These are phyloP conservation scores for Cassiopea xamachana DNA, from an alignment of 30 jellyfish, hydroid and myxozoan genomes.

Conservation along the genomic window DNA sequence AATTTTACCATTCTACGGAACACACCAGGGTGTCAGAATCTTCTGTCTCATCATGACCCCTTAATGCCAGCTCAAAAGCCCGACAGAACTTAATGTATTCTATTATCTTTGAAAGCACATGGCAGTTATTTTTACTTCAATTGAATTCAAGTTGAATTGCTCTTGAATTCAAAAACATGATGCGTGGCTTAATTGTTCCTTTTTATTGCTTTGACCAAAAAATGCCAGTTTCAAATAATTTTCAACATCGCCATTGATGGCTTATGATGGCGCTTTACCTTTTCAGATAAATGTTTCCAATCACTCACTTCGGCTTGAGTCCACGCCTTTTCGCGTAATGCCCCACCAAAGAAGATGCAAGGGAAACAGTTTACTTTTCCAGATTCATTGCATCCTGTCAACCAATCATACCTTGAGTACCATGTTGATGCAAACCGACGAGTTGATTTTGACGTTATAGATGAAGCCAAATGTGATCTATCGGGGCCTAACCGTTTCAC, in stretches of 20 bases:
- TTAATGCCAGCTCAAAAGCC: constrained; percentile 57
- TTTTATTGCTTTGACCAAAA: constrained; percentile 37
- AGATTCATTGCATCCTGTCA: constrained; percentile 54
- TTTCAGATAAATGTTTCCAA: constrained; percentile 61
- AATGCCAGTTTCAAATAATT: constrained; percentile 62
- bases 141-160: not conserved
- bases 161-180: constrained; percentile 46
- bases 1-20: constrained; percentile 43
- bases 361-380: constrained; percentile 52
- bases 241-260: constrained; percentile 18
- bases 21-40: constrained; percentile 72
- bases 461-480: constrained; percentile 34
- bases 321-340: constrained; percentile 45
- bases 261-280: constrained; percentile 40
- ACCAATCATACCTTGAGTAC: constrained; percentile 53
- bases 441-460: not conserved
- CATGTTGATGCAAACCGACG: constrained; percentile 40
- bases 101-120: constrained; percentile 51
- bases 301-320: constrained; percentile 42
- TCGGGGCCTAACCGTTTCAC: constrained; percentile 52
- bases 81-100: constrained; percentile 68
- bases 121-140: not conserved
- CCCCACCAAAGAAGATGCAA: constrained; percentile 46
- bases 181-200: constrained; percentile 44
- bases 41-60: constrained; percentile 70